Conservation (phyloP, 2,888 invertebrate genomes). For the Xylota sylvarum region DNA sequence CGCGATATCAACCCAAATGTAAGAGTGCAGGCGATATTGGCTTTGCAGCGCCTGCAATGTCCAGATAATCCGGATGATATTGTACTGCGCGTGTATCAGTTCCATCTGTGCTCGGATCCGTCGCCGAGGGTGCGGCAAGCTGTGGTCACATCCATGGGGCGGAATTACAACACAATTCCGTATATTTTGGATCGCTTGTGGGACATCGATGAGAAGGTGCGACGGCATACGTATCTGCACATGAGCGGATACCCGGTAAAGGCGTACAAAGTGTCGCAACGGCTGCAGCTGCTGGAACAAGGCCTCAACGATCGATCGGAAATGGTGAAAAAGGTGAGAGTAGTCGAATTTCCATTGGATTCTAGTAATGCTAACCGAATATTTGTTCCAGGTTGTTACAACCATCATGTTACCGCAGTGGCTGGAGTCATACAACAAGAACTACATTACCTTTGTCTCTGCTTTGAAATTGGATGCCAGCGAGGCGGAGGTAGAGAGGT, state of each 20-base stretch:
- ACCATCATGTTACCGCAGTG: slow-evolving; percentile 89
- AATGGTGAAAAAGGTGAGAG: slow-evolving; percentile 83
- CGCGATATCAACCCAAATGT: slow-evolving; percentile 91
- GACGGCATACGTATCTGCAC: slow-evolving; percentile 86
- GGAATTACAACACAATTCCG: slow-evolving; percentile 89
- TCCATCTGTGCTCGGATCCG: slow-evolving; percentile 91
- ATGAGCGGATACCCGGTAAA: slow-evolving; percentile 84
- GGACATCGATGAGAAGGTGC: slow-evolving; percentile 92
- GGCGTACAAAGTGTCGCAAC: slow-evolving; percentile 87
- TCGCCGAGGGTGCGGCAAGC: slow-evolving; percentile 90
- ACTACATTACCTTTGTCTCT: slow-evolving; percentile 90
- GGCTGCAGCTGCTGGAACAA: slow-evolving; percentile 87
- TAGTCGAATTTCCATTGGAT: not conserved
- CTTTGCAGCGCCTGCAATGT: slow-evolving; percentile 92
- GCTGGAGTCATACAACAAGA: slow-evolving; percentile 90
- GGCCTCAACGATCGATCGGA: slow-evolving; percentile 88
- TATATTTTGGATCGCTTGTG: slow-evolving; percentile 90
- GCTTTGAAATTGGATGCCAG: slow-evolving; percentile 91
- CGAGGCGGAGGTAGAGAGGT: slow-evolving; percentile 87
- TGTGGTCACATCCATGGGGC: slow-evolving; percentile 90
- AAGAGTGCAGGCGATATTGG: slow-evolving; percentile 91
- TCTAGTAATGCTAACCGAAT: not conserved
- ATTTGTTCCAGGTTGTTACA: slow-evolving; percentile 82
- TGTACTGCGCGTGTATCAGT: slow-evolving; percentile 90
- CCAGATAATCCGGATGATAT: slow-evolving; percentile 91